phyloP scores from a whole-genome alignment of 1,140 invertebrate genomes.

The Acromyrmex charruanus region DNA sequence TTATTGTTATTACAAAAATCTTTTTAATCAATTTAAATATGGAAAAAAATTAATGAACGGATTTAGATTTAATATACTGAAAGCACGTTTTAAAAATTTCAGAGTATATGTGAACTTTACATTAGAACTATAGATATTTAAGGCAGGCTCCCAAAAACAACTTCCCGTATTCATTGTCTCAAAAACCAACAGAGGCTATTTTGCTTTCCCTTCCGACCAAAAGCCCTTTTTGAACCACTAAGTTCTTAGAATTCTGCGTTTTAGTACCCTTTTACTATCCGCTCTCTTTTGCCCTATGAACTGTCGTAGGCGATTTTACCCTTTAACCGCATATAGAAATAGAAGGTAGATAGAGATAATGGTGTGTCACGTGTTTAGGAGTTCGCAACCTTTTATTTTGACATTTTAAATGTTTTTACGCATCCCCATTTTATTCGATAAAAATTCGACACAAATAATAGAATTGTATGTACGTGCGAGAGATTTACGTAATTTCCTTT shows the following conservation, averaged over 20 bases:
- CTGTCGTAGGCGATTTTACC: constrained; percentile 27
- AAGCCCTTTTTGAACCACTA: constrained; percentile 14
- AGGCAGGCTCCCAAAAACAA: constrained; percentile 20
- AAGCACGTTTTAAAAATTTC: constrained; percentile 10
- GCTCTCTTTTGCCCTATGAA: background rate
- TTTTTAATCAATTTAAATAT: background rate
- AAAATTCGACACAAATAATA: background rate
- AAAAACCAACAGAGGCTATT: constrained; percentile 39
- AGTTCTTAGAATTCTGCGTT: constrained; percentile 54
- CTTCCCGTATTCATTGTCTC: constrained; percentile 24
- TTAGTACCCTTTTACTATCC: constrained; percentile 15
- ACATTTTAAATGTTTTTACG: background rate
- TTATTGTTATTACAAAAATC: background rate
- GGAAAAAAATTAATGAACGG: background rate
- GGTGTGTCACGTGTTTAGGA: background rate
- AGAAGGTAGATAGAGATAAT: constrained; percentile 25
- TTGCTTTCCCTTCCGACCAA: constrained; percentile 27
- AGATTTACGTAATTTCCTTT: constrained; percentile 17
- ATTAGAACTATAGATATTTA: constrained; percentile 5
- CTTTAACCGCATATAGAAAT: constrained; percentile 37
- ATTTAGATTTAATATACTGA: background rate
- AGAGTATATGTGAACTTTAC: background rate
- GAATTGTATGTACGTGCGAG: background rate
- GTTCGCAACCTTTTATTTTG: constrained; percentile 20
- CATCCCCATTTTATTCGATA: background rate